A percentile compares a stretch with the other conserved stretches of the same genome.
Conservation (phyloP, 2,888 invertebrate species). For the Lissonota sp. region DNA sequence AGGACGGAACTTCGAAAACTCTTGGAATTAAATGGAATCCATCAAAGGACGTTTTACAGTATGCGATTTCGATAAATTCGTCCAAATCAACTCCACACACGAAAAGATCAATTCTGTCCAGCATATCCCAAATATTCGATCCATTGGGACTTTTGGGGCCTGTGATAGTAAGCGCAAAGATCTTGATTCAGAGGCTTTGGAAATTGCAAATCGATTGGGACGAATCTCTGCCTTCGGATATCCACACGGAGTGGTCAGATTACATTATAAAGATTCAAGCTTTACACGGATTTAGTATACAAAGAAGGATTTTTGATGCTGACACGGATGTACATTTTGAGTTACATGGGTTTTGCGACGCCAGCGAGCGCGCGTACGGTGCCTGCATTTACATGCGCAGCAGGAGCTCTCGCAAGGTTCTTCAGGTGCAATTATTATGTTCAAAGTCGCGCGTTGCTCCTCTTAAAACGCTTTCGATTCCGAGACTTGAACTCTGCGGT, state of each 20-base stretch:
- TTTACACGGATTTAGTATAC: constrained; percentile 34
- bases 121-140: constrained; percentile 51
- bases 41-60: constrained; percentile 25
- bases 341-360: constrained; percentile 63
- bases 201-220: constrained; percentile 50
- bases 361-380: constrained; percentile 55
- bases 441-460: constrained; percentile 61
- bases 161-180: constrained; percentile 51
- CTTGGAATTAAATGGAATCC: constrained; percentile 49
- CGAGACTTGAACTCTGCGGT: constrained; percentile 62
- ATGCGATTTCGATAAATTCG: constrained; percentile 6
- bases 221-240: constrained; percentile 44
- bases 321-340: background rate
- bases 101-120: constrained; percentile 40
- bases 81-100: background rate
- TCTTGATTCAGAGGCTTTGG: constrained; percentile 58
- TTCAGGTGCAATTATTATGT: constrained; percentile 41
- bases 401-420: background rate
- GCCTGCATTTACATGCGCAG: constrained; percentile 49
- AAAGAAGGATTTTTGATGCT: constrained; percentile 16
- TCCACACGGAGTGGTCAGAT: constrained; percentile 44
- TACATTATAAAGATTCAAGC: constrained; percentile 22
- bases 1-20: constrained; percentile 34
- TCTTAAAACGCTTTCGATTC: constrained; percentile 54
- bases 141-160: constrained; percentile 58